Percentiles rank a stretch among this genome's conserved stretches.
Conservation (phyloP, 2,113 vertebrate species). For the Formicarius rufipectus region DNA sequence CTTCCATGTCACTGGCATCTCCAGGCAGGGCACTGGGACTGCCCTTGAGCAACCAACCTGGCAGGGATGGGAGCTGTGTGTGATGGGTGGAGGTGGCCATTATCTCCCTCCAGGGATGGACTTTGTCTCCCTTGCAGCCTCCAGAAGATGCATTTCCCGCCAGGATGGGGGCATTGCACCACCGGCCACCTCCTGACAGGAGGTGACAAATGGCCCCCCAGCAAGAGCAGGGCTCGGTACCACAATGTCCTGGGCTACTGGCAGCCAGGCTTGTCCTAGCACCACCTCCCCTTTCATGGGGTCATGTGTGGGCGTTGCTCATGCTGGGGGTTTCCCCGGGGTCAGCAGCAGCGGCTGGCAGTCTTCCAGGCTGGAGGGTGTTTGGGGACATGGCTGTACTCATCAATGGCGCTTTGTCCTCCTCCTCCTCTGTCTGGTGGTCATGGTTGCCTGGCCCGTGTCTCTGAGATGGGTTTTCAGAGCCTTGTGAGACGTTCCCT, state of each 20-base stretch:
- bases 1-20: not conserved
- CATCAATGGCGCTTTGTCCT: constrained; percentile 44
- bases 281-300: not conserved
- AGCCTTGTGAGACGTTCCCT: not conserved
- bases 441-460: not conserved
- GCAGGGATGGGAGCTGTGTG: not conserved
- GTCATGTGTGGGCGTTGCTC: not conserved
- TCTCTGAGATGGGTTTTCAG: not conserved
- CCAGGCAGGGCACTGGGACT: not conserved
- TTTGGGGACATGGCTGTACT: not conserved
- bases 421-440: not conserved
- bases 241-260: not conserved
- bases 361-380: not conserved
- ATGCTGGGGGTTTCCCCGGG: not conserved
- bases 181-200: not conserved
- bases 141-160: not conserved
- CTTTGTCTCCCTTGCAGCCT: not conserved
- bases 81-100: not conserved
- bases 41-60: fast-evolving
- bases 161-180: fast-evolving
- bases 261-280: not conserved
- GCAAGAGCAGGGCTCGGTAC: not conserved
- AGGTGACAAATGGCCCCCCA: not conserved
- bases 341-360: not conserved
- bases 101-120: not conserved